Percentiles rank a stretch among this genome's conserved stretches.
These are phyloP conservation scores for Drosophila ananassae DNA, from an alignment of 1,140 invertebrate genomes.

Conservation along the genomic window DNA sequence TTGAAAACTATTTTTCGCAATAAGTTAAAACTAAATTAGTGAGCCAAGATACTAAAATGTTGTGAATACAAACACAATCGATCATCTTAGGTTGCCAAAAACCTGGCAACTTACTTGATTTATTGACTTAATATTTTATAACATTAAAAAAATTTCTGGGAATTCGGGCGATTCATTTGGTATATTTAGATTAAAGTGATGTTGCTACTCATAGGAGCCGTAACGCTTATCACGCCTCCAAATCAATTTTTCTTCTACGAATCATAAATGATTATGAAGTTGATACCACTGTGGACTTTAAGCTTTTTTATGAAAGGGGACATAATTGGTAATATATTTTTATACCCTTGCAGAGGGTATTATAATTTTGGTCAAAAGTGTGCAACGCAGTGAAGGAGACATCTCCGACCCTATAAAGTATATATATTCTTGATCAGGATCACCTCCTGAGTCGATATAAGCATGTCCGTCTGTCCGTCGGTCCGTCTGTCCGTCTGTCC, in stretches of 20 bases:
- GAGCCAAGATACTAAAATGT: neutral
- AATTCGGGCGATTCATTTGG: neutral
- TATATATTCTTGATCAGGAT: too few species aligned
- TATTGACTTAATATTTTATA: neutral
- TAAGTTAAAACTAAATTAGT: neutral
- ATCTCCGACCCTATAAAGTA: too few species aligned
- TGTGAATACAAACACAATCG: too few species aligned
- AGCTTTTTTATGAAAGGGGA: neutral
- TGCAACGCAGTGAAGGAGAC: too few species aligned
- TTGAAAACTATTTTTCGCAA: constrained; percentile 13
- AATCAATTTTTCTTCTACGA: neutral
- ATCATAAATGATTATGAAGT: constrained; percentile 3
- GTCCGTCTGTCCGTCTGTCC: too few species aligned
- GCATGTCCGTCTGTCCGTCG: too few species aligned
- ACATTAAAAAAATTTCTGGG: neutral
- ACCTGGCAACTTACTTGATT: neutral
- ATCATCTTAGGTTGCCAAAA: neutral
- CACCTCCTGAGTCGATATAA: too few species aligned
- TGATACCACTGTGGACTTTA: constrained; percentile 3
- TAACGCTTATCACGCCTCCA: constrained; percentile 6
- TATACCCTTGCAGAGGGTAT: too few species aligned
- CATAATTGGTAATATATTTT: too few species aligned
- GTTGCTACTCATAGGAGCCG: neutral
- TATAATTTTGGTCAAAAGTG: too few species aligned
- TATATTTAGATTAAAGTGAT: neutral